A percentile compares a stretch with the other conserved stretches of the same genome.
Conservation (phyloP, 2,888 invertebrate species). For the Caenorhabditis sp. region DNA sequence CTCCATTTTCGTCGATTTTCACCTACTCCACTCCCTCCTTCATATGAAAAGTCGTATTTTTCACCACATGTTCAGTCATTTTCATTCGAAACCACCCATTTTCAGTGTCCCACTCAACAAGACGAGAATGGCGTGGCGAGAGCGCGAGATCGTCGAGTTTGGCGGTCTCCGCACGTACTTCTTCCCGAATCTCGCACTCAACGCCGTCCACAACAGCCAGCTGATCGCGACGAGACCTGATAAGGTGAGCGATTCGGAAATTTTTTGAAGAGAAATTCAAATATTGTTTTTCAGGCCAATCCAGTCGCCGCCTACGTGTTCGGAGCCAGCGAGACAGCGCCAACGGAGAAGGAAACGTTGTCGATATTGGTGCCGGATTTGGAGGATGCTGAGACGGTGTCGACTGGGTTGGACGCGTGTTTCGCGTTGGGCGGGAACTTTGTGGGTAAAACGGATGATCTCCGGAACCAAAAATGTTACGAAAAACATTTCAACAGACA, state of each 20-base stretch:
- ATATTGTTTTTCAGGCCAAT: slow-evolving; percentile 16
- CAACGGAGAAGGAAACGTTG: slow-evolving; percentile 4
- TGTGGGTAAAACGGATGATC: no score
- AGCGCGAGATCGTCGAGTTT: slow-evolving; percentile 35
- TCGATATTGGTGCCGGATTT: background rate
- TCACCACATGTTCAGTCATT: background rate
- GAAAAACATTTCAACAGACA: no score
- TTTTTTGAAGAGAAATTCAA: background rate
- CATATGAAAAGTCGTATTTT: no score
- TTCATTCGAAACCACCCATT: background rate
- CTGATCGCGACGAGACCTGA: background rate
- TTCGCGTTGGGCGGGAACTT: slow-evolving; percentile 21
- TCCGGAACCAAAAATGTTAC: no score
- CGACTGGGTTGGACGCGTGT: slow-evolving; percentile 22
- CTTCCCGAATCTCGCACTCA: slow-evolving; percentile 39
- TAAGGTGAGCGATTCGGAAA: background rate
- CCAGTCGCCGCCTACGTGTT: slow-evolving; percentile 14
- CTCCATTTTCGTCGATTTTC: no score
- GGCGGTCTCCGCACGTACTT: slow-evolving; percentile 28
- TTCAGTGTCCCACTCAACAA: background rate
- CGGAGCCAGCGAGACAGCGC: background rate
- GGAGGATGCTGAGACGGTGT: background rate
- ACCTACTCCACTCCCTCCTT: no score
- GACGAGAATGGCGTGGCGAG: background rate
- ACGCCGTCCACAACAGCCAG: slow-evolving; percentile 14